Base-by-base conservation (phyloP, 2,113 vertebrate species). In the Genyomyrus donnyi region DNA sequence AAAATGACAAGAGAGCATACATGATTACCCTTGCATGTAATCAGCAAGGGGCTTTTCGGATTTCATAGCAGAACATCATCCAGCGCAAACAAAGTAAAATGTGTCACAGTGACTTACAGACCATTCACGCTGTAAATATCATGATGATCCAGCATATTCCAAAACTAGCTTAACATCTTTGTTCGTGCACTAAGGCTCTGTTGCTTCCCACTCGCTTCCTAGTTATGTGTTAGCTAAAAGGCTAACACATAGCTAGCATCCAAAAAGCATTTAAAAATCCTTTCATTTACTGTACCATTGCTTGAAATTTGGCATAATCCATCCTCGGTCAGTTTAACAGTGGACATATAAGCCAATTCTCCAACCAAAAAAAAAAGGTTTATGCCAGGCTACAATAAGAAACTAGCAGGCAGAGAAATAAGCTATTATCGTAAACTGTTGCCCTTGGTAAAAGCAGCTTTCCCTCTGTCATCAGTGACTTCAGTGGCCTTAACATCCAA, bases 21-120 rank as follows among this genome's bases (percentile, higher is more conserved):
- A 21, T 84, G 80, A 46, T 84, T 84, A 87, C 49, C 48, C 85
- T 7, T 84, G 39, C 80, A 84, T 42, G 80, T 84, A 84, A 84
- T 84, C 80, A 24, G 19, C 80, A n/a, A 42, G 17, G 17, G 39
- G 7, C 35, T 42, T 83, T 83, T 39, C 35, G 4, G 19, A 84
- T 42, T 21, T 84, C 15, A 84, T 21, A 84, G 80, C 80, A 19
- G 42, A 84, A 42, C 80, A 48, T 35, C 80, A 48, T 21, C 80
- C 19, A 84, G 46, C 35, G 31, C 70, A 84, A 45, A 46, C 80
- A 84, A 84, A 84, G 80, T 84, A 21, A 84, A 84, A 48, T 21
- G 80, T 48, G 80, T 66, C n/a, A 27, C 62, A 66, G 24, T 66
- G 62, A 66, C 19, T 48, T 46, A 84, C 7, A 84, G 80, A 77